phyloP scores from a whole-genome alignment of 2,888 invertebrate species.

The Erynnis tages region DNA sequence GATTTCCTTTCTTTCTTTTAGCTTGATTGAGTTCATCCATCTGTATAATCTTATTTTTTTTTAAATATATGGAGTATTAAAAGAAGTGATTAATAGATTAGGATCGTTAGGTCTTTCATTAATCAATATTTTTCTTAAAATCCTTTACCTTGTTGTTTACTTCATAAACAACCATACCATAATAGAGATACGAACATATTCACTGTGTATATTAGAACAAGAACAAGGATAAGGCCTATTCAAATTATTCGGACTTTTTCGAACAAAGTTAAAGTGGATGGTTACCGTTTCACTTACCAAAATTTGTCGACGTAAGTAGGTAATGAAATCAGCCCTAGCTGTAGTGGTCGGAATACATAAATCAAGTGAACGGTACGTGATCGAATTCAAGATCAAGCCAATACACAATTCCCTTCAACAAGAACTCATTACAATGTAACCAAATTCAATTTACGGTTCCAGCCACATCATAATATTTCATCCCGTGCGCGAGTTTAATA shows the following conservation, averaged over 20 bases:
- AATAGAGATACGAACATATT: too few relatives aligned
- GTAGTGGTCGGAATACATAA: slow-evolving; percentile 74
- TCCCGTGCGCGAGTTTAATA: slow-evolving; percentile 40
- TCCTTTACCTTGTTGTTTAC: too few relatives aligned
- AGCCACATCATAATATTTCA: slow-evolving; percentile 72
- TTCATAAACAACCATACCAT: too few relatives aligned
- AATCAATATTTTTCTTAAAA: too few relatives aligned
- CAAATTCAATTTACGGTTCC: slow-evolving; percentile 74
- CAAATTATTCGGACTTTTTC: too few relatives aligned
- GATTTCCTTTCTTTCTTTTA: not conserved
- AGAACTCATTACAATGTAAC: slow-evolving; percentile 76
- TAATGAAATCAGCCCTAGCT: slow-evolving; percentile 67
- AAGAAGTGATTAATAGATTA: too few relatives aligned
- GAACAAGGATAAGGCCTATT: too few relatives aligned
- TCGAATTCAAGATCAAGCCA: slow-evolving; percentile 73
- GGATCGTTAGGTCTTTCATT: too few relatives aligned
- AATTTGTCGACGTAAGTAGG: slow-evolving; percentile 54
- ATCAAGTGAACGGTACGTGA: slow-evolving; percentile 74
- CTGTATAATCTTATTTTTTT: too few relatives aligned
- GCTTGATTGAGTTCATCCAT: not conserved
- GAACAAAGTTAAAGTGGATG: slow-evolving; percentile 47
- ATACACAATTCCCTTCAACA: slow-evolving; percentile 66
- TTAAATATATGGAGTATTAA: too few relatives aligned
- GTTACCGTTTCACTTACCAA: slow-evolving; percentile 53
- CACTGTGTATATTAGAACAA: too few relatives aligned